A percentile compares a stretch with the other conserved stretches of the same genome.
phyloP scores from a whole-genome alignment of 2,797 vertebrate species.

The Danio albolineatus region DNA sequence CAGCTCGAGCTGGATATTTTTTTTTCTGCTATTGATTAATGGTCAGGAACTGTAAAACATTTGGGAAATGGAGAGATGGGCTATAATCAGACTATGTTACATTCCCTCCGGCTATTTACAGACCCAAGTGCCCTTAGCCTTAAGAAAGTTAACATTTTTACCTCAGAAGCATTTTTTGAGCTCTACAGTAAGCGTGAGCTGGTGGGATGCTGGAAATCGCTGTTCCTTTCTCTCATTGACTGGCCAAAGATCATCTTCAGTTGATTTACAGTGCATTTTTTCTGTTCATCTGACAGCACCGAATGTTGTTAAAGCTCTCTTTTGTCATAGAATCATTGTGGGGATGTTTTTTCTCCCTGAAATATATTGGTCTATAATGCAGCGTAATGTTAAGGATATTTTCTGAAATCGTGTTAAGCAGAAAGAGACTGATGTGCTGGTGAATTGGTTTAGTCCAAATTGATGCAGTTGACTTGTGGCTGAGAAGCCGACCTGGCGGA shows the following conservation, averaged over 20 bases:
- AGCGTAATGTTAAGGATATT: conserved; percentile 43
- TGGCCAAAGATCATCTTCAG: conserved; percentile 57
- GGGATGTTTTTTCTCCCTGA: neutral
- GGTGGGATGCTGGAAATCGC: conserved; percentile 33
- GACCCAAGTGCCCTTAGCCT: conserved; percentile 76
- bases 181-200: conserved; percentile 44
- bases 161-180: conserved; percentile 45
- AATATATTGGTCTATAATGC: conserved; percentile 37
- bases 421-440: conserved; percentile 33
- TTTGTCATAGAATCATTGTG: conserved; percentile 66
- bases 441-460: conserved; percentile 40
- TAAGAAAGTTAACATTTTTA: conserved; percentile 64
- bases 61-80: conserved; percentile 79
- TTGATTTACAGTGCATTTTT: conserved; percentile 41
- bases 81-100: conserved; percentile 74
- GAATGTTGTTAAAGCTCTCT: conserved; percentile 34
- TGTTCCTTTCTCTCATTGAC: conserved; percentile 41
- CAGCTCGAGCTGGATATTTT: conserved; percentile 51
- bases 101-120: conserved; percentile 79
- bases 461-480: conserved; percentile 44
- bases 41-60: conserved; percentile 80
- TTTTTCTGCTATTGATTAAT: conserved; percentile 81
- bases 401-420: conserved; percentile 7
- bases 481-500: conserved; percentile 36
- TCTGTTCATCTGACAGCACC: conserved; percentile 26